These are phyloP conservation scores for Cercopithecus mona DNA, from an alignment of 2,113 vertebrate genomes.

Conservation along the genomic window DNA sequence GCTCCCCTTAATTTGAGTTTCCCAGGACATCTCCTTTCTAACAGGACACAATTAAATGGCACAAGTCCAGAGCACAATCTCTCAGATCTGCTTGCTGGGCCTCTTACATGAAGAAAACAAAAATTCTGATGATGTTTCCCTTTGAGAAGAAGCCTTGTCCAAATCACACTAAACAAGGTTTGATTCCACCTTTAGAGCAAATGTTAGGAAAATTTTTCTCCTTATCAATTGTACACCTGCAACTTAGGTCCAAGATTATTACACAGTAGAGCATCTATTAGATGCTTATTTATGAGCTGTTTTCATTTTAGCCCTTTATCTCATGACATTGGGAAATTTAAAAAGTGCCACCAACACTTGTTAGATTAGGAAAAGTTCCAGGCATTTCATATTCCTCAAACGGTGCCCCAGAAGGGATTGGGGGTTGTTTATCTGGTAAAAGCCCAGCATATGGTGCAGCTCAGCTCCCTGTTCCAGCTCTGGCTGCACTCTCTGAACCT, in stretches of 20 bases:
- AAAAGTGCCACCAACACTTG: constrained; percentile 20
- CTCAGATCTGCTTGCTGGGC: background rate
- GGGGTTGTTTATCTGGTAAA: constrained; percentile 48
- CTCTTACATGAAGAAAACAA: background rate
- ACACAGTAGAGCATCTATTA: background rate
- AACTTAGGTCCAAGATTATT: background rate
- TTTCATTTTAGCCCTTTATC: constrained; percentile 61
- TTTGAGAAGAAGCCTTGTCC: background rate
- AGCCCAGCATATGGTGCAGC: constrained; percentile 54
- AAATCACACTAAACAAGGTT: background rate
- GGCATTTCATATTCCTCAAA: constrained; percentile 34
- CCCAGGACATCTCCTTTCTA: background rate
- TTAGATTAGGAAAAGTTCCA: constrained; percentile 66
- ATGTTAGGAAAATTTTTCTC: background rate
- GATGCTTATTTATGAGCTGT: background rate
- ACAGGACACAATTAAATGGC: background rate
- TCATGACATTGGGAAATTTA: constrained; percentile 42
- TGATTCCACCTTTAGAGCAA: background rate
- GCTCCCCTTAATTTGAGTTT: too few species aligned
- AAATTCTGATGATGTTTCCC: background rate
- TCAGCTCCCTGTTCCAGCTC: constrained; percentile 15
- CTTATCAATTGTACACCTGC: background rate
- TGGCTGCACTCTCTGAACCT: constrained; percentile 59
- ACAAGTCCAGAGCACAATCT: background rate
- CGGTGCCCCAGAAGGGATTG: constrained; percentile 56